Evolutionary conservation across 2,113 vertebrate genomes (phyloP).

Genomic region (Naja naja): DNA sequence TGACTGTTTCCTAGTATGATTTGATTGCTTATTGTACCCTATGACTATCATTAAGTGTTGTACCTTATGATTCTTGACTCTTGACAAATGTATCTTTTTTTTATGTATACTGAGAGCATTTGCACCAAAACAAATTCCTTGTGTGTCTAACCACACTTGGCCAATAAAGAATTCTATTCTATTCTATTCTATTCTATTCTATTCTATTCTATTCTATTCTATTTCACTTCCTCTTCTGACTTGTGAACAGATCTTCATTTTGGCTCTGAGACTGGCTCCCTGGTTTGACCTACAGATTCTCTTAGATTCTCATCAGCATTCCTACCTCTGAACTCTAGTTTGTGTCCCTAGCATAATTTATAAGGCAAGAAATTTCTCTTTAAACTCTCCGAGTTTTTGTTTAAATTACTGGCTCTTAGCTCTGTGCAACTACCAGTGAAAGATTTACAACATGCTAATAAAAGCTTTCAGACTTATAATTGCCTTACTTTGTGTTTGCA

Average conservation of each 20-base stretch:
- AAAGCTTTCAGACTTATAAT: not conserved
- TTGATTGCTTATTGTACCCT: too few relatives aligned
- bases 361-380: not conserved
- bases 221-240: not conserved
- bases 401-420: not conserved
- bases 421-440: not conserved
- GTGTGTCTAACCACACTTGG: too few relatives aligned
- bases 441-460: not conserved
- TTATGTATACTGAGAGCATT: too few relatives aligned
- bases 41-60: too few relatives aligned
- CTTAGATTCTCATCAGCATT: not conserved
- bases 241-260: not conserved
- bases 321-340: not conserved
- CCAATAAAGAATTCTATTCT: too few relatives aligned
- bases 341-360: not conserved
- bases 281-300: not conserved
- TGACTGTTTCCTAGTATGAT: too few relatives aligned
- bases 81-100: too few relatives aligned
- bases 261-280: not conserved
- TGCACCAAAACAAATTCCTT: too few relatives aligned
- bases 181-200: too few relatives aligned
- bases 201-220: too few relatives aligned
- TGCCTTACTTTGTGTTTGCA: not conserved
- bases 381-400: not conserved
- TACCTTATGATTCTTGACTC: too few relatives aligned